Conservation (phyloP, 1,140 invertebrate species). For the Wasmannia auropunctata region DNA sequence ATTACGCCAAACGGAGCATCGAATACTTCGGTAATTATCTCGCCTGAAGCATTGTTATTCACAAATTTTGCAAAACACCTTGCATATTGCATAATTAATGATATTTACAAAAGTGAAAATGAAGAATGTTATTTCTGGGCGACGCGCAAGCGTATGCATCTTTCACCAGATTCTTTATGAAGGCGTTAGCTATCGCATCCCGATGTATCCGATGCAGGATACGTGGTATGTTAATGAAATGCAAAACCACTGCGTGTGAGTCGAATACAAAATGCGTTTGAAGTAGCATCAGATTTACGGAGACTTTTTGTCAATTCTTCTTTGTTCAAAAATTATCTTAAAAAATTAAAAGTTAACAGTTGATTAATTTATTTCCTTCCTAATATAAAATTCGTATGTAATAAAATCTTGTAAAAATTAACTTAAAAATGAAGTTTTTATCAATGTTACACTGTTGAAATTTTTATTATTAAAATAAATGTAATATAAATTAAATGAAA, state of each 20-base stretch:
- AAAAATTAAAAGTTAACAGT: not conserved
- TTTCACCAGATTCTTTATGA: slow-evolving; percentile 59
- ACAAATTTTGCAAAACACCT: slow-evolving; percentile 4
- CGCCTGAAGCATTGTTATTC: not conserved
- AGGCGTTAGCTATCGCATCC: slow-evolving; percentile 37
- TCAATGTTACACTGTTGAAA: not conserved
- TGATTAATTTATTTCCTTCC: not conserved
- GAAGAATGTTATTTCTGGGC: not conserved
- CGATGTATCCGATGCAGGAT: slow-evolving; percentile 67
- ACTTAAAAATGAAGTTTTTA: not conserved
- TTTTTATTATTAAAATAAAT: not conserved
- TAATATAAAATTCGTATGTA: not conserved
- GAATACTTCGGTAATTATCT: slow-evolving; percentile 78
- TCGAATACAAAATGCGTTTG: slow-evolving; percentile 65
- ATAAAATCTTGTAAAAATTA: not conserved
- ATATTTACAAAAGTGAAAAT: not conserved
- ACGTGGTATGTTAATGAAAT: slow-evolving; percentile 69
- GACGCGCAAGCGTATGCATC: slow-evolving; percentile 18
- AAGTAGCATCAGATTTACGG: slow-evolving; percentile 50
- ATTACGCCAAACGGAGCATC: slow-evolving; percentile 77
- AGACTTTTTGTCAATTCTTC: not conserved
- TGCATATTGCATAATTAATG: not conserved
- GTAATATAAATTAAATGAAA: slow-evolving; percentile 3
- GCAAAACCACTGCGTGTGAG: slow-evolving; percentile 28
- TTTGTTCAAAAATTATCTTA: not conserved